phyloP scores from a whole-genome alignment of 2,113 vertebrate species.

The Piaya cayana region DNA sequence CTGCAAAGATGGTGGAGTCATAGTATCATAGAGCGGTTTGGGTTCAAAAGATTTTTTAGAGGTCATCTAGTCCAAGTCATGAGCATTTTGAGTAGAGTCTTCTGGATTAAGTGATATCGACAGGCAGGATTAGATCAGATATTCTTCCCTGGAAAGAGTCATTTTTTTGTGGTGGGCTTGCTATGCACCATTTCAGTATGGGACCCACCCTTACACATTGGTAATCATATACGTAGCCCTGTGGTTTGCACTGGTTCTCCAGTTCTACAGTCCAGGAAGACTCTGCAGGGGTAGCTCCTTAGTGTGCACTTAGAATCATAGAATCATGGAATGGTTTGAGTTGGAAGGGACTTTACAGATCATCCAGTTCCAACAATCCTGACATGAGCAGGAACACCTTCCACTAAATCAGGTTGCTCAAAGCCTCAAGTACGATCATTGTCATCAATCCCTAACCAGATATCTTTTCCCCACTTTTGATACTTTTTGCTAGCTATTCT shows the following conservation, averaged over 20 bases:
- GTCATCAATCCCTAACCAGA: not conserved
- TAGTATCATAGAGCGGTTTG: no score
- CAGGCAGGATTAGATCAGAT: not conserved
- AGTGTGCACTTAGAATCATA: not conserved
- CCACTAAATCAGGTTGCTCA: no score
- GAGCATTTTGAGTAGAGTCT: not conserved
- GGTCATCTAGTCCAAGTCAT: not conserved
- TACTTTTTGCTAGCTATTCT: not conserved
- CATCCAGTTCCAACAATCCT: no score
- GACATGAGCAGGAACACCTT: no score
- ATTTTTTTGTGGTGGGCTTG: not conserved
- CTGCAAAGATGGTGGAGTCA: not conserved
- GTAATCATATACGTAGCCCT: no score
- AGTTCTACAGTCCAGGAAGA: not conserved
- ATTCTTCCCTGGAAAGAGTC: not conserved
- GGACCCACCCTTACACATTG: not conserved
- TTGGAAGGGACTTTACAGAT: no score
- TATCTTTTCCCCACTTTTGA: not conserved
- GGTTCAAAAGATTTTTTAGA: no score
- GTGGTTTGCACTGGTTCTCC: not conserved
- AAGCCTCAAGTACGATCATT: not conserved
- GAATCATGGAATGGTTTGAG: no score
- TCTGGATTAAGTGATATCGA: not conserved
- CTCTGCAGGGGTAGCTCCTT: not conserved
- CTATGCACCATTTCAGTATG: not conserved